phyloP scores from a whole-genome alignment of 2,888 invertebrate species.

The Smittia sp. region DNA sequence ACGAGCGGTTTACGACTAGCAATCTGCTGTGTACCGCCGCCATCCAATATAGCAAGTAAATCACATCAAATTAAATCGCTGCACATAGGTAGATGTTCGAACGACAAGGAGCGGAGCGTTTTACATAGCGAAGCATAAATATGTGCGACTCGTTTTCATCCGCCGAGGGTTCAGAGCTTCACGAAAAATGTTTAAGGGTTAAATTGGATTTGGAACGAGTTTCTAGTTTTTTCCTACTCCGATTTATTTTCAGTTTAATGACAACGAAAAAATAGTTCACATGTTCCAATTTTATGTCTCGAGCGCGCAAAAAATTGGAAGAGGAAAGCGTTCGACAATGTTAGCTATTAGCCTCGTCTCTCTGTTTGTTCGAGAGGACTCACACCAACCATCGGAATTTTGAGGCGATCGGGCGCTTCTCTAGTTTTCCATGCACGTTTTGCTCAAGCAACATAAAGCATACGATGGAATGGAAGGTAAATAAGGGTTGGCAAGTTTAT shows the following conservation, averaged over 20 bases:
- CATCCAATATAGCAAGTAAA: slow-evolving; percentile 28
- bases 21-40: not conserved
- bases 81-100: not conserved
- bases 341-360: too few species aligned
- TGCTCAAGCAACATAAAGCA: too few species aligned
- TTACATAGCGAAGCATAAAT: not conserved
- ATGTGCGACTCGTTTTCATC: slow-evolving; percentile 16
- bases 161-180: slow-evolving; percentile 8
- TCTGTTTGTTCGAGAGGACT: too few species aligned
- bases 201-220: slow-evolving; percentile 39
- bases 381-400: too few species aligned
- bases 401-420: too few species aligned
- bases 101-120: not conserved
- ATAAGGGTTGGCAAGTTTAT: not conserved
- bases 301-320: not conserved
- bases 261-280: slow-evolving; percentile 31
- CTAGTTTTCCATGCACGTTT: too few species aligned
- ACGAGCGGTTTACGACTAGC: slow-evolving; percentile 17
- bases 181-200: slow-evolving; percentile 29
- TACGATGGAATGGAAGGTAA: not conserved
- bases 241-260: slow-evolving; percentile 23
- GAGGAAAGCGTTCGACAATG: not conserved
- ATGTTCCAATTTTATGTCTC: slow-evolving; percentile 39
- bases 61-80: slow-evolving; percentile 38
- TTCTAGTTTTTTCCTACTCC: slow-evolving; percentile 4